Evolutionary conservation across 2,797 vertebrate genomes (phyloP).

Genomic region (Rhynchotus rufescens): DNA sequence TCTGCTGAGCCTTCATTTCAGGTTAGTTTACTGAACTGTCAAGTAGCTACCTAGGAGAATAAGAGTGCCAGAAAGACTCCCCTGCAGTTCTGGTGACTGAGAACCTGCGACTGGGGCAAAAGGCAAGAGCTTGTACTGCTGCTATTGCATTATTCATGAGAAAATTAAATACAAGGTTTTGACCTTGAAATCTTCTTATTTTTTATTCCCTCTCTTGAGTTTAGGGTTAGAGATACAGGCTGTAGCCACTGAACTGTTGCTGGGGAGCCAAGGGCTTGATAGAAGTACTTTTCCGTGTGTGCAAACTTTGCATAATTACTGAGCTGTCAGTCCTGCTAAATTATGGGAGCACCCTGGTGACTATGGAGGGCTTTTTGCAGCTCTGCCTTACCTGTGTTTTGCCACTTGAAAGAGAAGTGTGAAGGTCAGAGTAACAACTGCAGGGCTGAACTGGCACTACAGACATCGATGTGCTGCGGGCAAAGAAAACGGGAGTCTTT

Average conservation of each 20-base stretch:
- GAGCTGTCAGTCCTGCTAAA: background rate
- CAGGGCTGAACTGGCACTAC: background rate
- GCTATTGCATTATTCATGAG: constrained; percentile 3
- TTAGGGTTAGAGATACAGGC: background rate
- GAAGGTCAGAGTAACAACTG: background rate
- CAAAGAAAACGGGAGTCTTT: background rate
- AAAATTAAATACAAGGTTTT: background rate
- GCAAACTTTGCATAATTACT: background rate
- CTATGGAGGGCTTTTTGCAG: background rate
- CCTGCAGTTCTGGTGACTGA: constrained; percentile 21
- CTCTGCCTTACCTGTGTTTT: background rate
- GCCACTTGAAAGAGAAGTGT: background rate
- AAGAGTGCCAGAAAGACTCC: background rate
- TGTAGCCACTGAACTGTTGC: background rate
- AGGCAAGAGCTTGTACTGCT: background rate
- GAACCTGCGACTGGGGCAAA: background rate
- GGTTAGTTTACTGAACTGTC: constrained; percentile 51
- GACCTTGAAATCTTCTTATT: background rate
- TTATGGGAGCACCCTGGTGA: background rate
- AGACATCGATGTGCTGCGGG: background rate
- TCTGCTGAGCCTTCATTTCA: constrained; percentile 62
- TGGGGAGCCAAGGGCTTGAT: background rate
- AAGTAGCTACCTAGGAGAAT: background rate
- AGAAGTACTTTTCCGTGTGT: background rate
- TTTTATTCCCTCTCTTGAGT: background rate